These are phyloP conservation scores for Albula glossodonta DNA, from an alignment of 2,113 vertebrate species.

Conservation along the genomic window DNA sequence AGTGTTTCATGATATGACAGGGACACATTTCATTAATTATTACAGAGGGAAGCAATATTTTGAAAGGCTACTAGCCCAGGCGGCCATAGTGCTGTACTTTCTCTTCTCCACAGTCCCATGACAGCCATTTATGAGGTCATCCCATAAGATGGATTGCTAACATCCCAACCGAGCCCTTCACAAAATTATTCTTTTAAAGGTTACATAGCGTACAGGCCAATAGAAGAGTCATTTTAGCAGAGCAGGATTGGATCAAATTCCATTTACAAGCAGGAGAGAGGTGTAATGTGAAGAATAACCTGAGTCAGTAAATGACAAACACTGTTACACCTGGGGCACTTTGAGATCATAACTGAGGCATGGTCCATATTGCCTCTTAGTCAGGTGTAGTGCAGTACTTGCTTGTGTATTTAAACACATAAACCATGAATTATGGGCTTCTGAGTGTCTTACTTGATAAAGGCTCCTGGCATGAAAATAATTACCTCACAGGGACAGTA, in stretches of 20 bases:
- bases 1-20: no score
- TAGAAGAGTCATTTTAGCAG: not conserved
- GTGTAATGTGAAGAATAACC: not conserved
- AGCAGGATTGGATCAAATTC: not conserved
- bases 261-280: slow-evolving; percentile 11
- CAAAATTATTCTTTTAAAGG: not conserved
- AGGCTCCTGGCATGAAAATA: no score
- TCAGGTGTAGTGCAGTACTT: no score
- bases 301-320: slow-evolving; percentile 7
- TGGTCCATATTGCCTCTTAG: not conserved
- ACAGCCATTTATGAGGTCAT: not conserved
- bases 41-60: no score
- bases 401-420: not conserved
- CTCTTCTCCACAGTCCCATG: not conserved
- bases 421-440: not conserved
- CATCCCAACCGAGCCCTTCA: not conserved
- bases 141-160: not conserved
- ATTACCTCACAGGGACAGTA: no score
- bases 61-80: not conserved
- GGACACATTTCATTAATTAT: no score
- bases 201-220: not conserved
- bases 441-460: no score
- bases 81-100: no score
- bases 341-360: not conserved
- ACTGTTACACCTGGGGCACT: not conserved